These are phyloP conservation scores for Propithecus deckenii DNA, from an alignment of 2,797 vertebrate genomes.

Conservation along the genomic window DNA sequence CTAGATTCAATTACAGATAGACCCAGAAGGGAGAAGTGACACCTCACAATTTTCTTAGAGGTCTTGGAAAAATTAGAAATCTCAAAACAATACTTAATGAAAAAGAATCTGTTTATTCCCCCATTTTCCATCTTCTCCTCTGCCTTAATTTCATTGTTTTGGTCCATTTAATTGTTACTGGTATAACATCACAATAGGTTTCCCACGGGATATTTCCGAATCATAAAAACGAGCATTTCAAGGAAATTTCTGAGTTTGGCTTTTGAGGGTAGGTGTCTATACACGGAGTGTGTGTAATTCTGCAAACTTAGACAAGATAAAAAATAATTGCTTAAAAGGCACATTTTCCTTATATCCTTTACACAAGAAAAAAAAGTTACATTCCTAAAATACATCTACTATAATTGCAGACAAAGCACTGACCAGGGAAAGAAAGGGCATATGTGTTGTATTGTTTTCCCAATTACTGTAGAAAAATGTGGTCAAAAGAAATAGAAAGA, in stretches of 20 bases:
- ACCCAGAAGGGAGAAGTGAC: slow-evolving; percentile 90
- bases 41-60: slow-evolving; percentile 86
- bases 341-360: neutral
- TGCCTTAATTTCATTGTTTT: slow-evolving; percentile 12
- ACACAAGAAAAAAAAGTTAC: neutral
- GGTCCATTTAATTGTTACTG: slow-evolving; percentile 62
- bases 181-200: slow-evolving; percentile 24
- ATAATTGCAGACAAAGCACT: slow-evolving; percentile 77
- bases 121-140: neutral
- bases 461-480: slow-evolving; percentile 82
- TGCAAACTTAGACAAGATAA: slow-evolving; percentile 31
- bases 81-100: slow-evolving; percentile 84
- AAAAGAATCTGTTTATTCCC: slow-evolving; percentile 56
- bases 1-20: slow-evolving; percentile 99
- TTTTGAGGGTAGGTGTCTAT: slow-evolving; percentile 9
- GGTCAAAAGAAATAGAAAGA: slow-evolving; percentile 69
- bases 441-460: slow-evolving; percentile 32
- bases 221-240: neutral
- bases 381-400: slow-evolving; percentile 49
- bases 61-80: slow-evolving; percentile 77
- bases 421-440: neutral
- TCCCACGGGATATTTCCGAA: slow-evolving; percentile 34
- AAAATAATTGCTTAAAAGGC: neutral
- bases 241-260: slow-evolving; percentile 57
- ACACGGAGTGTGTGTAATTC: neutral